A percentile compares a stretch with the other conserved stretches of the same genome.
phyloP scores from a whole-genome alignment of 2,113 vertebrate genomes.

The Diphyllodes magnificus region DNA sequence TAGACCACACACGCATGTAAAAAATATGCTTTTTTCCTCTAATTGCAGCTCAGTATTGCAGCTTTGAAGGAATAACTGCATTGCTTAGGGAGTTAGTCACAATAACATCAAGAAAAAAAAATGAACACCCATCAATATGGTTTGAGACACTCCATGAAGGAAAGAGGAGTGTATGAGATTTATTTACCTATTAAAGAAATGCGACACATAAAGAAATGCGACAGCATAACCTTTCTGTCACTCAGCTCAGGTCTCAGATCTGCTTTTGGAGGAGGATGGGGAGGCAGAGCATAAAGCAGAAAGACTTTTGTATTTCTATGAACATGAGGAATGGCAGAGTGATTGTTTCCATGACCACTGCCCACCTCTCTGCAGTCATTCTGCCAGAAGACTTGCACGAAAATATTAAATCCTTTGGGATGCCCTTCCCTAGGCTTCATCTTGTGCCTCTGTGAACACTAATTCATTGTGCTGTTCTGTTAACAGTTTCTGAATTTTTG shows the following conservation, averaged over 20 bases:
- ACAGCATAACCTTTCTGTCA: neutral
- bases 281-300: neutral
- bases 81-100: neutral
- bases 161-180: neutral
- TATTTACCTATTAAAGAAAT: neutral
- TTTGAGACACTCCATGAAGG: neutral
- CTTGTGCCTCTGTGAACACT: neutral
- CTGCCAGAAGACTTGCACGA: neutral
- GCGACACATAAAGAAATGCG: neutral
- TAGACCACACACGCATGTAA: neutral
- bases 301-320: neutral
- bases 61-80: neutral
- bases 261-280: neutral
- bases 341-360: neutral
- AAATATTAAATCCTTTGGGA: neutral
- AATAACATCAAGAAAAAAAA: neutral
- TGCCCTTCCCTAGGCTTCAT: neutral
- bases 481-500: neutral
- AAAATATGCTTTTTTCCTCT: neutral
- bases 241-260: neutral
- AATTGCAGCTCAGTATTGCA: neutral
- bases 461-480: neutral
- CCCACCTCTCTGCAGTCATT: neutral
- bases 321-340: neutral
- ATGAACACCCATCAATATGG: neutral